Evolutionary conservation across 2,797 vertebrate genomes (phyloP), one percentile per base, ranked within the genome.

Genomic region (Okamejei kenojei): DNA sequence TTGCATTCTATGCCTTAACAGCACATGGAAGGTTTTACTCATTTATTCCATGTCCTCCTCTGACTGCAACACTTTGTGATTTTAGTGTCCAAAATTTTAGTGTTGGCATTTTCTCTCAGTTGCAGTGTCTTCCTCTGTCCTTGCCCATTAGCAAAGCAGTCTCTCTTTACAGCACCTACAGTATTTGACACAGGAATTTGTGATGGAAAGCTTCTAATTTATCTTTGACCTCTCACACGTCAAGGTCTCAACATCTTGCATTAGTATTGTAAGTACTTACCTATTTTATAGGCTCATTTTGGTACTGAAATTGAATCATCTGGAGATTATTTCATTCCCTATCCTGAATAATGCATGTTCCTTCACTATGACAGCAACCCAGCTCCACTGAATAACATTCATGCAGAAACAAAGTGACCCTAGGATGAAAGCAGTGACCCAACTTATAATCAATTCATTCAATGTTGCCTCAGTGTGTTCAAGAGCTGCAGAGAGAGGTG

Each of bases 211-310:
- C 84, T 88, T 88, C 63, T 88, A 68, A 88, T 88, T 88, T 88
- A 88, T 65, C 29, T 68, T 35, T 35, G 84, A 88, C 84, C 61
- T 88, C 17, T 88, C 84, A 68, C 68, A 63, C 63, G 17, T 63
- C 84, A 88, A 88, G 61, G 84, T 68, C 63, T 68, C 63, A 88
- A 35, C 35, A 88, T 68, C n/a, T 17, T 88, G 84, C 84, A 88
- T 88, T 88, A 88, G 84, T 88, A 88, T 88, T 88, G 63, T 68
- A 88, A 88, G 84, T 88, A 68, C 61, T 88, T 88, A n/a, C 19
- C 63, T 32, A 68, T 88, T 88, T 88, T 88, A 88, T 88, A 88
- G 84, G 61, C n/a, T 88, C 84, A 88, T 88, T 88, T 88, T 88
- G 63, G 84, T 65, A 9, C 61, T 88, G 84, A 32, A 88, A 88